These are phyloP conservation scores for Trogon surrucura DNA, from an alignment of 2,113 vertebrate species.

Conservation along the genomic window DNA sequence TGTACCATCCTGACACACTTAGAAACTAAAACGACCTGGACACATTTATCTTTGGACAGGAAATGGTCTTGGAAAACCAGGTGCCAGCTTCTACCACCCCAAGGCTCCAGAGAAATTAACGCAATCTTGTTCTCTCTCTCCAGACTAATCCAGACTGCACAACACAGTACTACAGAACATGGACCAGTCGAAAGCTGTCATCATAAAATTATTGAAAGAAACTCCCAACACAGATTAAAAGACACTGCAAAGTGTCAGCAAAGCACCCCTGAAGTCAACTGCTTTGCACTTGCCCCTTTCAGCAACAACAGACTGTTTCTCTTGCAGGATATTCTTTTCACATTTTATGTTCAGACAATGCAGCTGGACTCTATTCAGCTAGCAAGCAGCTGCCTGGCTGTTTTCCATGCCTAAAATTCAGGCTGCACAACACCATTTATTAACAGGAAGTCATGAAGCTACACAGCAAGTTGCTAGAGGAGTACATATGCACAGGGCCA, in stretches of 20 bases:
- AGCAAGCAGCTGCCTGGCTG: background rate
- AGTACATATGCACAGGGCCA: fast-evolving
- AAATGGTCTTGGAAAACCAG: background rate
- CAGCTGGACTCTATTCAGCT: background rate
- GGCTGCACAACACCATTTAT: background rate
- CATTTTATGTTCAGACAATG: background rate
- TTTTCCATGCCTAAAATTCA: background rate
- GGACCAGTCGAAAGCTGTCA: no score
- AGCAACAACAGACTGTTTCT: background rate
- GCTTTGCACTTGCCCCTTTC: background rate
- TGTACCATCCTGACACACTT: no score
- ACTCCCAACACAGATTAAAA: no score
- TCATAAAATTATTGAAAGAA: no score
- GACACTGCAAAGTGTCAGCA: no score
- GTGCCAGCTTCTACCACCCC: background rate
- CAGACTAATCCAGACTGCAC: background rate
- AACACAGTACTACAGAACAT: no score
- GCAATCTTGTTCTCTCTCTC: background rate
- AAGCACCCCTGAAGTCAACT: no score
- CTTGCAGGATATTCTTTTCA: background rate
- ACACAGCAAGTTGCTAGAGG: background rate
- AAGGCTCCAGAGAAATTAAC: background rate
- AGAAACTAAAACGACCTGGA: background rate
- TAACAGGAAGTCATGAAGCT: background rate
- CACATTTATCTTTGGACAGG: background rate